phyloP scores from a whole-genome alignment of 2,888 invertebrate genomes.

The Ditula angustiorana region DNA sequence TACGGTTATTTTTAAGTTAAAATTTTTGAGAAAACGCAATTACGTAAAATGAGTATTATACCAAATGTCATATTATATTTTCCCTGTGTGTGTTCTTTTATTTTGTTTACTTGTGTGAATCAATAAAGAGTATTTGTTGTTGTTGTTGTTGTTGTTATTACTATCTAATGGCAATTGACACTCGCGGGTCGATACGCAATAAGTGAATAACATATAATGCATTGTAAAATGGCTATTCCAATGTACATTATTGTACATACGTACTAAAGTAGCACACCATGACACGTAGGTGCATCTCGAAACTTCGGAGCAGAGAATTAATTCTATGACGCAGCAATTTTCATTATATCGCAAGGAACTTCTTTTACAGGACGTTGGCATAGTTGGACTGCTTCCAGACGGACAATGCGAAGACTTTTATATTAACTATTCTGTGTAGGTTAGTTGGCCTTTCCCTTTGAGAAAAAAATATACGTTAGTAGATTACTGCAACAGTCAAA shows the following conservation, averaged over 20 bases:
- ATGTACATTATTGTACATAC: not conserved
- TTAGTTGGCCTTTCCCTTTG: not conserved
- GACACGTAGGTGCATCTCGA: conserved; percentile 18
- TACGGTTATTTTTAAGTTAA: too few species aligned
- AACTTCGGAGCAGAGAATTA: conserved; percentile 46
- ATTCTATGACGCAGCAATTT: conserved; percentile 49
- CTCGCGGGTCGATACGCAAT: too few species aligned
- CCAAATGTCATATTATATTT: too few species aligned
- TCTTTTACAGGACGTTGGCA: conserved; percentile 45
- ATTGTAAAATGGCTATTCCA: too few species aligned
- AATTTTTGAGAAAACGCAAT: too few species aligned
- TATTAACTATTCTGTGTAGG: conserved; percentile 19
- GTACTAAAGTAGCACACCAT: not conserved
- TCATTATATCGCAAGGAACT: conserved; percentile 45
- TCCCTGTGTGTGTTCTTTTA: too few species aligned
- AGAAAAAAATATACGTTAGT: not conserved
- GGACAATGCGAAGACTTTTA: conserved; percentile 40
- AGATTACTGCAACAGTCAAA: conserved; percentile 16
- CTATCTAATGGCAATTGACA: too few species aligned
- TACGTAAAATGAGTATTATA: too few species aligned
- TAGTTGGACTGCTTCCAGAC: conserved; percentile 51
- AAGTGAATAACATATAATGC: too few species aligned
- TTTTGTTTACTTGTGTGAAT: too few species aligned
- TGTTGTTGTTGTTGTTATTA: too few species aligned
- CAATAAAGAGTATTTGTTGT: too few species aligned